phyloP scores from a whole-genome alignment of 1,140 invertebrate genomes.

The Linepithema humile region DNA sequence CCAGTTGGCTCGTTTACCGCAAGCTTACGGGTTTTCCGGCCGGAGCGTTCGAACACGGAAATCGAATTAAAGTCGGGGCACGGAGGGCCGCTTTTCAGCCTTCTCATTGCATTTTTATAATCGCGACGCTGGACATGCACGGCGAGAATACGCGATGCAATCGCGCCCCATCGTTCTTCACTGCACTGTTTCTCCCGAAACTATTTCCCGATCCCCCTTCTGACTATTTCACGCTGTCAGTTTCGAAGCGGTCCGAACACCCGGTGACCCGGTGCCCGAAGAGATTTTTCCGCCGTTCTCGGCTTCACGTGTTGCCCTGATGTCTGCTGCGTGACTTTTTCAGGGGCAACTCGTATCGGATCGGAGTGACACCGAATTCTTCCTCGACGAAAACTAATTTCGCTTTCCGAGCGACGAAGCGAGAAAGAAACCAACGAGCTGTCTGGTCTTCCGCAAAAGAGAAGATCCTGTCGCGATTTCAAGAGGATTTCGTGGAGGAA shows the following conservation, averaged over 20 bases:
- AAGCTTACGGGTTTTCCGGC: slow-evolving; percentile 42
- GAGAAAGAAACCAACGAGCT: slow-evolving; percentile 2
- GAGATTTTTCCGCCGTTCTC: neutral
- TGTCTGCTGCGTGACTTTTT: slow-evolving; percentile 14
- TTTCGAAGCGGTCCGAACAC: neutral
- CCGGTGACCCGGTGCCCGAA: neutral
- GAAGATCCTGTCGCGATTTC: neutral
- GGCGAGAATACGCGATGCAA: slow-evolving; percentile 39
- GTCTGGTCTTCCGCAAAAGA: neutral
- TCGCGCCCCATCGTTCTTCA: neutral
- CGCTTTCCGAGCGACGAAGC: neutral
- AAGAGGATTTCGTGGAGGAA: neutral
- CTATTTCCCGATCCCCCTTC: neutral
- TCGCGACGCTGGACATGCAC: neutral
- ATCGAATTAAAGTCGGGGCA: slow-evolving; percentile 65
- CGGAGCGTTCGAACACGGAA: slow-evolving; percentile 62
- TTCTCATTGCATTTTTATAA: slow-evolving; percentile 61
- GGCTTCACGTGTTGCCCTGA: neutral
- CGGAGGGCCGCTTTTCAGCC: neutral
- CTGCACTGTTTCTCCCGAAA: neutral
- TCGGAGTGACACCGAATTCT: slow-evolving; percentile 27
- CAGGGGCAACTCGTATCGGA: neutral
- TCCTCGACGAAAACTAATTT: slow-evolving; percentile 22
- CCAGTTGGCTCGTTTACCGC: slow-evolving; percentile 49
- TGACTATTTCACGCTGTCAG: slow-evolving; percentile 52